Base-by-base conservation (phyloP, 2,797 vertebrate species). In the Arnoldichthys spilopterus region DNA sequence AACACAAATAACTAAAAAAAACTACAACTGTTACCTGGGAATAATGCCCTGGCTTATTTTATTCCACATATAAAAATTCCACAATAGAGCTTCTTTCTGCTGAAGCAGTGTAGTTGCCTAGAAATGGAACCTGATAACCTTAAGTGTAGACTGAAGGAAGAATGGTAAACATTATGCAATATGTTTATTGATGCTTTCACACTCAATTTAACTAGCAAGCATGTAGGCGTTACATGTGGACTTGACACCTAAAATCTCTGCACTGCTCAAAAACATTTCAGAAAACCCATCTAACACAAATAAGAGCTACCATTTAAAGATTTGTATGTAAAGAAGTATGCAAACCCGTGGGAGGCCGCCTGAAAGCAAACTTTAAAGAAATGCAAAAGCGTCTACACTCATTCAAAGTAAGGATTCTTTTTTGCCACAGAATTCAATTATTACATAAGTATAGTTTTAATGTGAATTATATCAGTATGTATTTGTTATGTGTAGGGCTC, bases 151-250 rank as follows among this genome's bases (percentile, higher is more conserved):
- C 6, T 32, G 9, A 58, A 58, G 1, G 28, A 61, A n/a, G 34
- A 34, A 30, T 8, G 6, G 15, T 18, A 53, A 51, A 24, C 12
- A 64, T 74, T 74, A 64, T 37, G 58, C 24, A 74, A 63, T 63
- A 18, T 16, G 6, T 64, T 24, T 53, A 64, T n/a, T 75, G 15
- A 16, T 49, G 28, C 45, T 40, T 74, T 63, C 1, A 64, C 30
- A 54, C 24, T 61, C 4, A 32, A 30, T 62, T 20, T 11, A 24
- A 53, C 9, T 7, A 51, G 5, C 13, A 34, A 68, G 26, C 45
- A 9, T 53, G 45, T 51, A 34, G 67, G 49, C 15, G n/a, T 51
- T 64, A 63, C 1, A 13, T 22, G 20, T 11, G 22, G 3, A 61
- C 32, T 5, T 62, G 28, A 18, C 20, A 2, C 22, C 30, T 20